Base-by-base conservation (phyloP, 2,797 vertebrate species). In the Falco berigora region DNA sequence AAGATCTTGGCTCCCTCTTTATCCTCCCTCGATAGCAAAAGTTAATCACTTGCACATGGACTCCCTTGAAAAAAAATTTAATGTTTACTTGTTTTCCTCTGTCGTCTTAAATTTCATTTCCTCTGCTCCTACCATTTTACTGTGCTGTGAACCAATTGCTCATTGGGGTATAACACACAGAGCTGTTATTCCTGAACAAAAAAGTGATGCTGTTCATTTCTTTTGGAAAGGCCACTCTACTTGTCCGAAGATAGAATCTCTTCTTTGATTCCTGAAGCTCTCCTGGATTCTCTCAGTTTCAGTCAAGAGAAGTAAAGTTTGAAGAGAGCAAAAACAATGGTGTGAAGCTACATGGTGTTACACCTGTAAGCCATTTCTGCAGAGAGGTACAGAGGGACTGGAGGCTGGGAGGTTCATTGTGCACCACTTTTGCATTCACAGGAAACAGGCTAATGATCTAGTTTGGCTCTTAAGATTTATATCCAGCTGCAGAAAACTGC, bases 1-100 rank as follows among this genome's bases (percentile, higher is more conserved):
- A 94, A 72, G 75, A 90, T 93, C 88, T 96, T 96, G 94, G 94
- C 90, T 96, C 77, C 58, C 82, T 77, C 63, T 91, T 92, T 77
- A 74, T 93, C 67, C 83, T 96, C 89, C 92, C 82, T 90, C 18
- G 34, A 94, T 55, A 96, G 88, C 79, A 81, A 53, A 95, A 93
- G 79, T 96, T 96, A 97, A 97, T 97, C 88, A 71, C 93, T 97
- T 34, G 2, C 94, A 97, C 78, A 96, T 96, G 96, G 78, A 62
- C 58, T 94, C 66, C 47, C 67, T 91, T 86, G 80, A 68, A 91
- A 72, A 74, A 73, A 68, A 13, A 92, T 14, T 40, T 68, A 50
- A 68, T 92, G 87, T 96, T 97, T 95, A 95, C 89, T 97, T 95
- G 87, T 95, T 96, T 96, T 92, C 44, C n/a, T 89, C 86, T 89